These are phyloP conservation scores for Lepilemur septentrionalis DNA, from an alignment of 2,797 vertebrate species.

Conservation along the genomic window DNA sequence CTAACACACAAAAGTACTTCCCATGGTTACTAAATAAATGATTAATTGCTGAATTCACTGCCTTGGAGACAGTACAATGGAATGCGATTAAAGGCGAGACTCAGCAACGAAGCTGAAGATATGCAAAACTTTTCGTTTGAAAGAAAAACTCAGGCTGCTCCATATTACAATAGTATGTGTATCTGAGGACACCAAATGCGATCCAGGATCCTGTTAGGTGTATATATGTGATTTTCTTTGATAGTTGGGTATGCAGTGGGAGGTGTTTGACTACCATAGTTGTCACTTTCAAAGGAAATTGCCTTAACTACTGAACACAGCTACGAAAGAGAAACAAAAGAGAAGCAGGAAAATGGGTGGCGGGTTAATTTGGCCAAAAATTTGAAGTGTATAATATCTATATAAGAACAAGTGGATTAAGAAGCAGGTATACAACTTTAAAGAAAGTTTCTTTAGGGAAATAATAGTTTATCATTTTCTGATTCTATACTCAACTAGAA, in stretches of 20 bases:
- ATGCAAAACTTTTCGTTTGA: background rate
- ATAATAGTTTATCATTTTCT: background rate
- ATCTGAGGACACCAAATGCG: background rate
- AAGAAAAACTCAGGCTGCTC: background rate
- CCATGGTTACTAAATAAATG: background rate
- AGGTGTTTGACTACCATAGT: background rate
- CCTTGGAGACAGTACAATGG: background rate
- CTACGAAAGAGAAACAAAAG: background rate
- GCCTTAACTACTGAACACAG: background rate
- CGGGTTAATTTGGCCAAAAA: background rate
- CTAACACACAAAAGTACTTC: background rate
- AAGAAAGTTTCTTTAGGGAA: background rate
- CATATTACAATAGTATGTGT: background rate
- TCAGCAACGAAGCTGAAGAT: background rate
- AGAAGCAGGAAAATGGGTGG: background rate
- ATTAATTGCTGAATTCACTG: background rate
- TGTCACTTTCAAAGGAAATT: background rate
- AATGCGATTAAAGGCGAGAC: background rate
- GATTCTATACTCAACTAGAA: background rate
- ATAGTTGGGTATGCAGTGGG: background rate
- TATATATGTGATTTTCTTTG: background rate
- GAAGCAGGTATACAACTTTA: background rate
- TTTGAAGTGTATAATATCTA: background rate
- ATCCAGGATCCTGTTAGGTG: accelerated
- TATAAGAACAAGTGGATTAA: background rate